These are phyloP conservation scores for Erithacus rubecula DNA, from an alignment of 2,797 vertebrate genomes.

Conservation along the genomic window DNA sequence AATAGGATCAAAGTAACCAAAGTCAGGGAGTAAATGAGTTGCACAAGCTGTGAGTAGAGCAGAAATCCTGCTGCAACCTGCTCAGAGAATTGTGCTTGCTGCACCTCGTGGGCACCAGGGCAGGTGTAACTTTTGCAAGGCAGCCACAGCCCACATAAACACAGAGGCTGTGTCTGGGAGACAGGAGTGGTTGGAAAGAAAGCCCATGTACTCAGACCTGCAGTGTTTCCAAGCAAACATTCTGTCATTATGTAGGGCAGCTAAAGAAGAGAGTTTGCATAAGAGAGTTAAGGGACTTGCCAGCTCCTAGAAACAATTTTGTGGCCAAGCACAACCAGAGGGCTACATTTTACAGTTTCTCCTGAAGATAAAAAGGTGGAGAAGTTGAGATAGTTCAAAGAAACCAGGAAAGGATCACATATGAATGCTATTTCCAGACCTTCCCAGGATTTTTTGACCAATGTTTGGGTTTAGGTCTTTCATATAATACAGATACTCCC, in stretches of 20 bases:
- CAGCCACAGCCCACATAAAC: not conserved
- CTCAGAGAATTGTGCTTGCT: not conserved
- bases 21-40: not conserved
- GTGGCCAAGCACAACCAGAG: not conserved
- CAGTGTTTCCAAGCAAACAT: rapidly evolving
- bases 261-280: not conserved
- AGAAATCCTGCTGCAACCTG: not conserved
- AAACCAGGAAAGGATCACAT: not conserved
- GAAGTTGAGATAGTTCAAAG: not conserved
- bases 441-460: not conserved
- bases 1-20: not conserved
- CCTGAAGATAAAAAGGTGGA: not conserved
- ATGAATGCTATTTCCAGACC: not conserved
- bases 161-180: not conserved
- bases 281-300: not conserved
- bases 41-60: not conserved
- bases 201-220: not conserved
- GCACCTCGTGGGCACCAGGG: not conserved
- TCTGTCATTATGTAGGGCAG: not conserved
- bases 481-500: not conserved
- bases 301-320: not conserved
- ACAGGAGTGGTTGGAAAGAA: not conserved
- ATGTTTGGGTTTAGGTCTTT: not conserved
- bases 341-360: not conserved
- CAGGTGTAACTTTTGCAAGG: not conserved